Conservation (phyloP, 2,113 vertebrate genomes). For the Naja naja region DNA sequence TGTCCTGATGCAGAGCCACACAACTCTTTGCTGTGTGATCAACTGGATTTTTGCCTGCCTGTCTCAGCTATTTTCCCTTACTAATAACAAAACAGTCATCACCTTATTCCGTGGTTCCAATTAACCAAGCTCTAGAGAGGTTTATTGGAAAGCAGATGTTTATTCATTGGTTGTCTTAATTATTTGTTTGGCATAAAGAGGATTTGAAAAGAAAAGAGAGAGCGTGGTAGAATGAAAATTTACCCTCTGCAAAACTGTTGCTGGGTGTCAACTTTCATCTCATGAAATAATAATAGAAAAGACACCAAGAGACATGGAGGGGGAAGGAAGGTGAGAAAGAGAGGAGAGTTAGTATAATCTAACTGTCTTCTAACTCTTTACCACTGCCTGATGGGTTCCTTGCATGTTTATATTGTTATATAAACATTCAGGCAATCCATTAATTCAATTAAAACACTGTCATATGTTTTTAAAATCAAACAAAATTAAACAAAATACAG, state of each 20-base stretch:
- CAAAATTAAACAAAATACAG: not conserved
- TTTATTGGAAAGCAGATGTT: not conserved
- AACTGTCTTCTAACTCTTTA: not conserved
- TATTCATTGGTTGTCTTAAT: not conserved
- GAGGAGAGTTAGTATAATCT: not conserved
- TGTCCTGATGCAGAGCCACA: not conserved
- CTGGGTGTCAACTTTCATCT: not conserved
- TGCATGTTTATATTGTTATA: not conserved
- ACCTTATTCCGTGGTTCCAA: not conserved
- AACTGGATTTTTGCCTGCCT: slow-evolving; percentile 5
- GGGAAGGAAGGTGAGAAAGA: not conserved
- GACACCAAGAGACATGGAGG: not conserved
- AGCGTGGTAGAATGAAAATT: not conserved
- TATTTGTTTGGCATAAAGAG: slow-evolving; percentile 10
- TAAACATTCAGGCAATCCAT: not conserved
- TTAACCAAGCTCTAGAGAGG: not conserved
- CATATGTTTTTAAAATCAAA: not conserved
- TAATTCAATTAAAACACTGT: not conserved
- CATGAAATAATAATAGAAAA: not conserved
- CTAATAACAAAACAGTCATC: not conserved
- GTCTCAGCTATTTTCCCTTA: slow-evolving; percentile 13
- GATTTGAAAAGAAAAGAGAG: not conserved
- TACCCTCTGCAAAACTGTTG: not conserved
- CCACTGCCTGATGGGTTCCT: not conserved
- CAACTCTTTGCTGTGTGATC: slow-evolving; percentile 30